Evolutionary conservation across 2,113 vertebrate genomes (phyloP).

Genomic region (Sturnira hondurensis): DNA sequence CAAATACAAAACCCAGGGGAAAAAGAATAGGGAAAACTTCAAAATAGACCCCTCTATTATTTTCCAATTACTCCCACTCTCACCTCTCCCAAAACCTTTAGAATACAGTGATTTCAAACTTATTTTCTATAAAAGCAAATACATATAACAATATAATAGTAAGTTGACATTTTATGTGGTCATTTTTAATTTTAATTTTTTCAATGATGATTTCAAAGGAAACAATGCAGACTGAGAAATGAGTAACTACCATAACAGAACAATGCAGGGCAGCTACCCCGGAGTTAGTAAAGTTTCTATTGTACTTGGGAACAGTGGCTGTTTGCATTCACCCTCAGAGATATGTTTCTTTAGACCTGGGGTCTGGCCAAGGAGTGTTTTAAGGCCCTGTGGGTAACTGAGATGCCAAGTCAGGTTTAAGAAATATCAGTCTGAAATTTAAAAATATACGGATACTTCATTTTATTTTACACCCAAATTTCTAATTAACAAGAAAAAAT

Average conservation of each 20-base stretch:
- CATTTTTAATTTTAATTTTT: slow-evolving; percentile 13
- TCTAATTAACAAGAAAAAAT: neutral
- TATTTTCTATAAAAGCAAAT: neutral
- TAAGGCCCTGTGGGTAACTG: neutral
- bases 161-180: neutral
- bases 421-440: neutral
- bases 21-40: neutral
- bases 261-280: neutral
- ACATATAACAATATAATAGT: neutral
- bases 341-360: neutral
- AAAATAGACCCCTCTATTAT: neutral
- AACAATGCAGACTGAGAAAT: neutral
- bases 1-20: neutral
- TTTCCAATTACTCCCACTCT: neutral
- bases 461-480: neutral
- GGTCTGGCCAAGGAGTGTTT: neutral
- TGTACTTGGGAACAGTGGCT: neutral
- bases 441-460: neutral
- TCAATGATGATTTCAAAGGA: neutral
- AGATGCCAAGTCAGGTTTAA: neutral
- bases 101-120: neutral
- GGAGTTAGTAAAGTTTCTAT: neutral
- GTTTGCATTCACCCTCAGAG: neutral
- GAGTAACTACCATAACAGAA: neutral
- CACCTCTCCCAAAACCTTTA: neutral